Conservation (phyloP, 2,888 invertebrate genomes). For the Yponomeuta malinellus region DNA sequence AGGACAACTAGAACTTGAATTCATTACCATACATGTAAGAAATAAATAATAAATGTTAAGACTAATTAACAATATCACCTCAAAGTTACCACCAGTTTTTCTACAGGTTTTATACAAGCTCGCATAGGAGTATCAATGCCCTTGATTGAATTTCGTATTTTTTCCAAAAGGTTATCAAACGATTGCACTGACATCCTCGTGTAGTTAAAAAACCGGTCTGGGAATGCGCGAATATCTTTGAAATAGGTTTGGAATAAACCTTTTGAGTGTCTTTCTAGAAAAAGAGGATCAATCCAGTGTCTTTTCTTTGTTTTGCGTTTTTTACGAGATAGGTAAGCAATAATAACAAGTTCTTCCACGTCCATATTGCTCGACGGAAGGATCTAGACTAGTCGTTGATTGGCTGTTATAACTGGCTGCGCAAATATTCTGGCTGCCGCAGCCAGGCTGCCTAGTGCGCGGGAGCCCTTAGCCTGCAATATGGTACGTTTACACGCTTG, state of each 20-base stretch:
- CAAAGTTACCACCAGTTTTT: slow-evolving; percentile 29
- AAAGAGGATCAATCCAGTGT: slow-evolving; percentile 30
- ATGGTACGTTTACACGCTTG: no score
- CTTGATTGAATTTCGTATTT: slow-evolving; percentile 25
- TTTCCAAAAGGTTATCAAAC: slow-evolving; percentile 24
- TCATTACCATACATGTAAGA: slow-evolving; percentile 17
- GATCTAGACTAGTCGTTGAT: slow-evolving; percentile 27
- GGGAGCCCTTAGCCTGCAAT: neutral
- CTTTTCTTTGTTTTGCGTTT: slow-evolving; percentile 23
- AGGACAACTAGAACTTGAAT: slow-evolving; percentile 20
- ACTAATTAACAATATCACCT: slow-evolving; percentile 28
- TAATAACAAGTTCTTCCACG: slow-evolving; percentile 28
- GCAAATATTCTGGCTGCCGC: slow-evolving; percentile 18
- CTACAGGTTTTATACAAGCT: slow-evolving; percentile 26
- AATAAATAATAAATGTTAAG: slow-evolving; percentile 18
- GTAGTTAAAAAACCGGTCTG: slow-evolving; percentile 30
- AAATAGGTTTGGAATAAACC: slow-evolving; percentile 24
- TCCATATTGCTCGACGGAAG: slow-evolving; percentile 29
- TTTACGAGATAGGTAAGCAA: slow-evolving; percentile 26
- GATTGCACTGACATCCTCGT: slow-evolving; percentile 28
- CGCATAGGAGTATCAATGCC: slow-evolving; percentile 25
- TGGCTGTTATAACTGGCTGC: slow-evolving; percentile 29
- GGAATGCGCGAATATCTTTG: slow-evolving; percentile 27
- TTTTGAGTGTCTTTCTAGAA: slow-evolving; percentile 28
- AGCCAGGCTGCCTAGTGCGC: slow-evolving; percentile 24